These are phyloP conservation scores for Tetragonula carbonaria DNA, from an alignment of 2,888 invertebrate species.

Conservation along the genomic window DNA sequence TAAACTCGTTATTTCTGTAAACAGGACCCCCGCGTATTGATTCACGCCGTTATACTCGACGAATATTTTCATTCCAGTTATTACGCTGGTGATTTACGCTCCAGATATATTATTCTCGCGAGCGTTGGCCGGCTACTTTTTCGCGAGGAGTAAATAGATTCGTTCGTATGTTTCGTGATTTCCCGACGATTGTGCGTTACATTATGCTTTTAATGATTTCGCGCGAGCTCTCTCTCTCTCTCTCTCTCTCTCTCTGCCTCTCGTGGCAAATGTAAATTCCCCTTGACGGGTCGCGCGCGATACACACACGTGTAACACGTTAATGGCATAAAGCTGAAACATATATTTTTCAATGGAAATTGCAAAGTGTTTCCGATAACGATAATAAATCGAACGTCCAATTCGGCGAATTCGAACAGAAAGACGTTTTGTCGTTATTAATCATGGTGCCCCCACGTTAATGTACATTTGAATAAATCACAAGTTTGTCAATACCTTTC, in stretches of 20 bases:
- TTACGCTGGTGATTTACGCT: not conserved
- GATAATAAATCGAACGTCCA: not conserved
- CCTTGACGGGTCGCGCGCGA: too few relatives aligned
- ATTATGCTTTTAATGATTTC: not conserved
- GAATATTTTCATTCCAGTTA: not conserved
- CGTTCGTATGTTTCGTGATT: not conserved
- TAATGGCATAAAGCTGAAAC: not conserved
- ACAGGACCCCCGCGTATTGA: not conserved
- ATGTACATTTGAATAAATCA: not conserved
- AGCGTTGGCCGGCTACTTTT: not conserved
- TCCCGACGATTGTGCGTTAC: not conserved
- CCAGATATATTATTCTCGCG: not conserved
- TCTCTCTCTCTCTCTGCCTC: too few relatives aligned
- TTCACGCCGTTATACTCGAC: not conserved
- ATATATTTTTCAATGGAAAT: not conserved
- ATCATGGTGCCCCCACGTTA: not conserved
- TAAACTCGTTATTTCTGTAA: not conserved
- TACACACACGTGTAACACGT: not conserved
- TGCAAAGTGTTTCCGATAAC: not conserved
- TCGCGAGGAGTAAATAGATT: not conserved
- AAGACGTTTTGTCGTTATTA: too few relatives aligned
- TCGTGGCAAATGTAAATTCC: not conserved
- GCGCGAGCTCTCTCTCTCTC: too few relatives aligned
- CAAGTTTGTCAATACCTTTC: too few relatives aligned
- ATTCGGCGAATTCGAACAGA: not conserved